Conservation (phyloP, 2,113 vertebrate species). For the Dryoscopus gambensis region DNA sequence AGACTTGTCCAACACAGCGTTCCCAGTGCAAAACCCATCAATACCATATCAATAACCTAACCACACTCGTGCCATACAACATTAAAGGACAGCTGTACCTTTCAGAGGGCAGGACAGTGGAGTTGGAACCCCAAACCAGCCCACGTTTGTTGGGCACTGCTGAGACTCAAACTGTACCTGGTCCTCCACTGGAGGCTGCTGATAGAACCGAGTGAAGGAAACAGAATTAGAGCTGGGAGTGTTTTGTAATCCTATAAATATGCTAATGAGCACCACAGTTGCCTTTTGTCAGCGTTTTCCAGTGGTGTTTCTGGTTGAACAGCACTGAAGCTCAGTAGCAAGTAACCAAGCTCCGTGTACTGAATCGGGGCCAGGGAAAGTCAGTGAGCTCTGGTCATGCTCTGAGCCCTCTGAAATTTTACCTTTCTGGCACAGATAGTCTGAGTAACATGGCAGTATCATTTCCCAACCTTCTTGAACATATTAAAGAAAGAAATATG, state of each 20-base stretch:
- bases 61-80: too few relatives aligned
- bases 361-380: not conserved
- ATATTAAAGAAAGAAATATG: not conserved
- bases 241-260: not conserved
- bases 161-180: not conserved
- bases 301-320: not conserved
- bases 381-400: not conserved
- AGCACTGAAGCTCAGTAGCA: not conserved
- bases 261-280: not conserved
- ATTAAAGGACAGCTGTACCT: not conserved
- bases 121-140: not conserved
- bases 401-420: not conserved
- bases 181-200: not conserved
- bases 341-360: not conserved
- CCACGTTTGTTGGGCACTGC: not conserved
- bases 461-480: not conserved
- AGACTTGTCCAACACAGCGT: too few relatives aligned
- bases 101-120: not conserved
- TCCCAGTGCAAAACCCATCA: too few relatives aligned
- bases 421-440: not conserved
- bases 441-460: not conserved
- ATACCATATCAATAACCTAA: too few relatives aligned
- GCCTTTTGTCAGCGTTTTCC: slow-evolving; percentile 14
- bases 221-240: not conserved
- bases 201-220: not conserved